Evolutionary conservation across 2,113 vertebrate species (phyloP).

Genomic region (Colius striatus): DNA sequence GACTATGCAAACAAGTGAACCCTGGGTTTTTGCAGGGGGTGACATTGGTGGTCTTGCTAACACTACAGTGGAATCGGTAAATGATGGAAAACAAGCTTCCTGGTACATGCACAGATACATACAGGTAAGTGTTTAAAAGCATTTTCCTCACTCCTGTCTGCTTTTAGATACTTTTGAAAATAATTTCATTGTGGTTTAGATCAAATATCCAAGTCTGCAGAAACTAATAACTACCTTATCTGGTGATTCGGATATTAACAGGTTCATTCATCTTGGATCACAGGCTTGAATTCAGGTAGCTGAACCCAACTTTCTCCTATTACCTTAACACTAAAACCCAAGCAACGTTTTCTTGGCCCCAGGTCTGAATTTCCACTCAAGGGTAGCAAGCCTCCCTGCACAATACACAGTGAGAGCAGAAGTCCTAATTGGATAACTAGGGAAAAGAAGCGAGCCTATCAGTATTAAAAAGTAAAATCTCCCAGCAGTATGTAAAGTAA

Average conservation of each 20-base stretch:
- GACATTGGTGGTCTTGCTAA: conserved; percentile 89
- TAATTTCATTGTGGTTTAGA: neutral
- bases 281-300: neutral
- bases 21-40: conserved; percentile 93
- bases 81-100: conserved; percentile 94
- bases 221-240: neutral
- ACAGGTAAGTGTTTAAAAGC: conserved; percentile 76
- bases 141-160: neutral
- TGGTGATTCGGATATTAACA: neutral
- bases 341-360: neutral
- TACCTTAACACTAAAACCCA: neutral
- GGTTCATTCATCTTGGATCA: neutral
- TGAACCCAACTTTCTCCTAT: neutral
- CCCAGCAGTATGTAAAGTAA: neutral
- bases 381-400: neutral
- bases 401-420: neutral
- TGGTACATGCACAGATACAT: conserved; percentile 92
- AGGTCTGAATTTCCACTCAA: neutral
- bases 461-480: neutral
- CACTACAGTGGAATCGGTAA: conserved; percentile 93
- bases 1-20: conserved; percentile 93
- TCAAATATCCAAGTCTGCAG: neutral
- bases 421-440: neutral
- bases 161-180: neutral
- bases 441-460: neutral